Base-by-base conservation (phyloP, 2,797 vertebrate genomes). In the Chelidonichthys spinosus region DNA sequence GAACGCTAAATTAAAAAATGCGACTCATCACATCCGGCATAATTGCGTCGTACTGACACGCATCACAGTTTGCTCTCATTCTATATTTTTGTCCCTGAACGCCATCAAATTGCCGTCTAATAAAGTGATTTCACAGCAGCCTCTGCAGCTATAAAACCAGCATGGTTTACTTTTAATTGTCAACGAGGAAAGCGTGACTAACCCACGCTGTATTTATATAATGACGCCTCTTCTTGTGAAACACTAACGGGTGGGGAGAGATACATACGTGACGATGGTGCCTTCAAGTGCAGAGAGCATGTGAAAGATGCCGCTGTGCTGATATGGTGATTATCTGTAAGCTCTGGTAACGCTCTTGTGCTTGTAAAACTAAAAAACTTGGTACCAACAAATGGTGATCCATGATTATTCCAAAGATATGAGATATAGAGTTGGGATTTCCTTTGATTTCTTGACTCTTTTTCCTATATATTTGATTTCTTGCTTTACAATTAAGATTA, bases 111-210 rank as follows among this genome's bases (percentile, higher is more conserved):
- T 79, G 69, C 78, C 56, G 33, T 56, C 59, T n/a, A 36, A 14
- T 63, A 37, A 70, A 84, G 66, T 65, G 61, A 78, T 63, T 74
- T 82, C 40, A 50, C 63, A 78, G 66, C 69, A 68, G 62, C 72
- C 3, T 4, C 17, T 67, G 44, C 36, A 59, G 44, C 65, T 6
- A 71, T 81, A 61, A 68, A 73, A 77, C 59, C 75, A 83, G 65
- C 52, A 67, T 59, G 63, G n/a, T 61, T 78, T 69, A 46, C 40
- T 76, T 74, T 74, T 74, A 85, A 85, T 79, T 78, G 52, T 62
- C 56, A 60, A 63, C 35, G 55, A 76, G 50, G 35, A 25, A 54
- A 64, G 58, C 46, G 61, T 56, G 42, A n/a, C 11, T 6, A 32
- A 62, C 11, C 44, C 10, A 64, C n/a, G 11, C 42, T 53, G 25